Evolutionary conservation across 1,140 invertebrate genomes (phyloP), one percentile per base, ranked within the genome.

Genomic region (Heliconius eleuchia): DNA sequence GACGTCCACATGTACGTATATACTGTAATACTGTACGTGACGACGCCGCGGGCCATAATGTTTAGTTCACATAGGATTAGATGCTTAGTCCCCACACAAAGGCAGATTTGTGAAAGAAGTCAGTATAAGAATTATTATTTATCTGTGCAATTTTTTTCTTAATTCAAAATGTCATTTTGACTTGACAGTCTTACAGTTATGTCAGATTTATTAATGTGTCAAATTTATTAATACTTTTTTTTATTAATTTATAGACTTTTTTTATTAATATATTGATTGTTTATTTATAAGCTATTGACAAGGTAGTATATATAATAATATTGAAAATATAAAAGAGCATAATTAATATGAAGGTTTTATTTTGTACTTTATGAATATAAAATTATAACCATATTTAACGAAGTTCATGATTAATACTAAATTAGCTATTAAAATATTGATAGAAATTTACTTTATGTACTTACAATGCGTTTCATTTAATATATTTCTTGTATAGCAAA

Each of bases 11-110:
- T 30, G n/a, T 70, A 66, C 70, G 46, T 72, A 72, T 71, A 74
- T 71, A 57, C 55, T 57, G 23, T 57, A 55, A 6, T 55, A n/a
- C 19, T 23, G 7, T 57, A 81, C 76, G 79, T 80, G 74, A 83
- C 78, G 80, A 83, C 83, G 87, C 87, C 87, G 86, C 86, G 83
- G 85, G 86, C 83, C 78, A 86, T 86, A 84, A 86, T 86, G 84
- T 81, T 80, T 82, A 86, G 84, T 89, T 86, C 91, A 86, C 87
- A 85, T 82, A 89, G 91, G 88, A 93, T 93, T 93, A 93, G 88
- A 91, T 86, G 85, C 87, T 86, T 87, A 87, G 83, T 86, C 85
- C 78, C 78, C 79, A 78, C 77, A 82, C 80, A 74, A 78, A 77
- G 71, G 72, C 75, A 71, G 74, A 80, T 80, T 80, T 74, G 55